phyloP scores from a whole-genome alignment of 2,888 invertebrate species.

The Uropetala carovei region DNA sequence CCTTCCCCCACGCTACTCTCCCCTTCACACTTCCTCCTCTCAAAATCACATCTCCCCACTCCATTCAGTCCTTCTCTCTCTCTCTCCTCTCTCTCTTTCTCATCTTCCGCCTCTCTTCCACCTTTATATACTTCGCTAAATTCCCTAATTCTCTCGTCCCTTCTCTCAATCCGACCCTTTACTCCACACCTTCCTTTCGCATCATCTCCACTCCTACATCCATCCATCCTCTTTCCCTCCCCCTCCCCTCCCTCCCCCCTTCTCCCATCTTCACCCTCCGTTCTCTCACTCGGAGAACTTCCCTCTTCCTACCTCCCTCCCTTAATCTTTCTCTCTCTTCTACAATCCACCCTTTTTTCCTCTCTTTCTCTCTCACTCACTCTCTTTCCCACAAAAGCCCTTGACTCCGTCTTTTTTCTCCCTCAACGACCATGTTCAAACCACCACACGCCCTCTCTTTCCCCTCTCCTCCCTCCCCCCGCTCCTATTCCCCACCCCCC shows the following conservation, averaged over 20 bases:
- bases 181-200: background rate
- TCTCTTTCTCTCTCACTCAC: background rate
- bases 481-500: background rate
- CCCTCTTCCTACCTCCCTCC: no score
- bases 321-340: background rate
- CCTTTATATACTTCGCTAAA: background rate
- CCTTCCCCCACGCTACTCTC: background rate
- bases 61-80: background rate
- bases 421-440: conserved; percentile 51
- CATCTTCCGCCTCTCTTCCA: background rate
- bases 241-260: background rate
- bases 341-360: no score
- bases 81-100: background rate
- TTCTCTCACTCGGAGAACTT: no score
- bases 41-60: background rate
- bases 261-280: background rate
- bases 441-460: background rate
- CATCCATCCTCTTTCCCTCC: background rate
- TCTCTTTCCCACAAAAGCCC: conserved; percentile 39
- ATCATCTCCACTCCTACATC: background rate
- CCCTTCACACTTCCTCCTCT: background rate
- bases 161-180: no score
- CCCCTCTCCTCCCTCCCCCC: background rate
- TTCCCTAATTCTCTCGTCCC: background rate
- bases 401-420: conserved; percentile 18